Evolutionary conservation across 1,140 invertebrate genomes (phyloP).

Genomic region (Hylaeus volcanicus): DNA sequence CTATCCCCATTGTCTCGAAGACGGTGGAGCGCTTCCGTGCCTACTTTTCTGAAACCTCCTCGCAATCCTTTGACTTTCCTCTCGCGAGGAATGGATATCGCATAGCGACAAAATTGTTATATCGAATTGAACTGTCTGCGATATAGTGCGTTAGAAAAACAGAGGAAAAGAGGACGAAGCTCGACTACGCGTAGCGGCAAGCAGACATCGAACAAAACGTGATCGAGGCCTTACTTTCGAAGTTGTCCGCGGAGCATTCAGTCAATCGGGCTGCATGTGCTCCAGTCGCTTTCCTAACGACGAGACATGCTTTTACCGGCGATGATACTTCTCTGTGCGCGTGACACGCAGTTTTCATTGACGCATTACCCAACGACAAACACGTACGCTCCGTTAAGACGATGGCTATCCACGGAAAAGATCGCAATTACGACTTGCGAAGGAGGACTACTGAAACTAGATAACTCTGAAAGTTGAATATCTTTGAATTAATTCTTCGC

Average conservation of each 20-base stretch:
- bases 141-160: neutral
- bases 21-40: neutral
- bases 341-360: constrained; percentile 54
- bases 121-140: too few relatives aligned
- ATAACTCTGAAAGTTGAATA: neutral
- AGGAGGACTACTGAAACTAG: neutral
- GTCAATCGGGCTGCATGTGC: constrained; percentile 34
- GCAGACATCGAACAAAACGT: constrained; percentile 62
- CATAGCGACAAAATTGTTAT: too few relatives aligned
- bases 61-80: neutral
- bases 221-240: constrained; percentile 75
- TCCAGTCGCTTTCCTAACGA: constrained; percentile 62
- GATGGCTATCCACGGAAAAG: neutral
- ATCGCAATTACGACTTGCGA: neutral
- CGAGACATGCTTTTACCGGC: constrained; percentile 51
- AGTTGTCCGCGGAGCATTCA: constrained; percentile 44
- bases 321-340: constrained; percentile 44
- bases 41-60: neutral
- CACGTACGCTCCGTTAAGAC: too few relatives aligned
- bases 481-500: too few relatives aligned
- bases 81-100: neutral
- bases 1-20: neutral
- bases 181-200: constrained; percentile 35
- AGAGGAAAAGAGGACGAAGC: constrained; percentile 41
- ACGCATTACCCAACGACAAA: constrained; percentile 27